Conservation (phyloP, 1,140 invertebrate species). For the Lysiphlebus fabarum region DNA sequence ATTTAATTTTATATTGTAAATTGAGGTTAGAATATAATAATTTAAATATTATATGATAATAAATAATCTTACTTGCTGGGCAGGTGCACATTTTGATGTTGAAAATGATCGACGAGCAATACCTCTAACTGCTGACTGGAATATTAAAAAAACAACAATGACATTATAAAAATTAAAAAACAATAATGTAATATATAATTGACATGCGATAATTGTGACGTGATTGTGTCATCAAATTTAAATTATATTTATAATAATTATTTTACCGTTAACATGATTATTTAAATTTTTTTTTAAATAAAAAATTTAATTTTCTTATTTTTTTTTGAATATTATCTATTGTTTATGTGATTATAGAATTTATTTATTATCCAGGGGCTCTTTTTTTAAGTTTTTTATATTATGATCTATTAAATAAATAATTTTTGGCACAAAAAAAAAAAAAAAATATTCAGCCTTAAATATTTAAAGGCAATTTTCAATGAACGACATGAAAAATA, state of each 20-base stretch:
- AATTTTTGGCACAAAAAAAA: too few species aligned
- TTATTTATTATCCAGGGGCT: too few species aligned
- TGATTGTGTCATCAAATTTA: neutral
- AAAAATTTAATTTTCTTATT: too few species aligned
- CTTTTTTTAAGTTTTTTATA: too few species aligned
- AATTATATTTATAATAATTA: constrained; percentile 9
- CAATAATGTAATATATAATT: constrained; percentile 3
- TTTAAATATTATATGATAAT: neutral
- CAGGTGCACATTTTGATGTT: constrained; percentile 56
- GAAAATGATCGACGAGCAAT: constrained; percentile 57
- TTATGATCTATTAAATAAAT: too few species aligned
- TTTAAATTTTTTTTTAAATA: neutral
- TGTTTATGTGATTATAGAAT: too few species aligned
- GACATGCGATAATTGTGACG: constrained; percentile 3
- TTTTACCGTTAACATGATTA: constrained; percentile 48
- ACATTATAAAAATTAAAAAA: constrained; percentile 16
- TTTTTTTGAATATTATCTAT: too few species aligned
- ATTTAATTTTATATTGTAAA: neutral
- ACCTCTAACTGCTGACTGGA: constrained; percentile 41
- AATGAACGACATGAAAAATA: too few species aligned
- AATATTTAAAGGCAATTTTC: too few species aligned
- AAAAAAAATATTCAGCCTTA: too few species aligned
- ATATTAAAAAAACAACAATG: constrained; percentile 25
- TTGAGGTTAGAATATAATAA: constrained; percentile 3
- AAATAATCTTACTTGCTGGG: constrained; percentile 53